Evolutionary conservation across 1,140 invertebrate species (phyloP), one percentile per base, ranked within the genome.

Genomic region (Eubasilissa regina): DNA sequence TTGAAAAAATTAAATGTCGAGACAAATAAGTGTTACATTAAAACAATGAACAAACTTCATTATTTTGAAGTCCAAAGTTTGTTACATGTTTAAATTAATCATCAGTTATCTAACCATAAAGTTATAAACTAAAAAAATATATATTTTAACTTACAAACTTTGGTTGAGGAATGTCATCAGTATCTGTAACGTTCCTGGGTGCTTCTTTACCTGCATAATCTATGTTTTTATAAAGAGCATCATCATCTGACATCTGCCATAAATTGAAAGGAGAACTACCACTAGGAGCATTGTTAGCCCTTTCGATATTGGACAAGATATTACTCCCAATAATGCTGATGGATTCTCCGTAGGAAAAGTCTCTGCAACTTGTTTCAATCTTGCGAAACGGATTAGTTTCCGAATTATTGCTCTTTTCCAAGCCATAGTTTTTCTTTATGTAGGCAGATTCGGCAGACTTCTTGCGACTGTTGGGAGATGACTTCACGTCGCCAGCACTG

Each of bases 291-390:
- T 75, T 12, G 4, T 64, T 77, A n/a, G 58, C 75, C 56, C 60
- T 45, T 17, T 77, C 75, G 3, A 77, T 77, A 13, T 25, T 48
- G 15, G 75, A 68, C n/a, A 77, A 51, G 44, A 77, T 77, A 45
- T 77, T 66, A 12, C 9, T 64, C 10, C 62, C 62, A 3, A 77
- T 47, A 21, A 66, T 64, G 44, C 62, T 77, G 10, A 77, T 64
- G 0, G 58, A 48, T 15, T 77, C 75, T 25, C 75, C 75, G 44
- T 77, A 77, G 15, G 75, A 77, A 15, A 77, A 77, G 35, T 77
- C 75, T 47, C 75, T 19, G 62, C 75, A 77, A 15, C 75, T 77
- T n/a, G 75, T 77, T 25, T 77, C 75, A 64, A 77, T 48, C n/a
- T 77, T 77, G 10, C 55, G 62, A 51, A 77, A 53, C 3, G 21